phyloP scores from a whole-genome alignment of 2,113 vertebrate species.

The Seriola quinqueradiata region DNA sequence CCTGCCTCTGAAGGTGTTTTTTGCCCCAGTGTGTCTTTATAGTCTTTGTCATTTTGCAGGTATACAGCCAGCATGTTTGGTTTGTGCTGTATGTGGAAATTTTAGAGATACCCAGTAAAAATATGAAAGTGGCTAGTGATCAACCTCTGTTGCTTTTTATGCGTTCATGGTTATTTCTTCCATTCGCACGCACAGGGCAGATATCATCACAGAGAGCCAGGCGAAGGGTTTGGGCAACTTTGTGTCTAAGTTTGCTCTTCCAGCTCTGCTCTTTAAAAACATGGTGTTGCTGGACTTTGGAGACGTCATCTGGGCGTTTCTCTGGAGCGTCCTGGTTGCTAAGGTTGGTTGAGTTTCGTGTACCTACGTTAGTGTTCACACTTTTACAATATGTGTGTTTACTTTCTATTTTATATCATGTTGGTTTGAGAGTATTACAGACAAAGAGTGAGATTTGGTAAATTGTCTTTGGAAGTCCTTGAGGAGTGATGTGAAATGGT shows the following conservation, averaged over 20 bases:
- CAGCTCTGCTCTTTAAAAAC: constrained; percentile 96
- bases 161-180: not conserved
- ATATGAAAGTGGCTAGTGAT: too few relatives aligned
- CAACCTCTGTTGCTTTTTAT: not conserved
- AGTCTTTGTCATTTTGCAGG: too few relatives aligned
- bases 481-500: not conserved
- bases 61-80: too few relatives aligned
- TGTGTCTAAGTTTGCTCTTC: constrained; percentile 96
- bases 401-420: not conserved
- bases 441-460: not conserved
- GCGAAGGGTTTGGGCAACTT: constrained; percentile 96
- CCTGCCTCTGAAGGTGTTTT: not conserved
- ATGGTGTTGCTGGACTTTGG: constrained; percentile 96
- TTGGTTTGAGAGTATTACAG: not conserved
- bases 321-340: constrained; percentile 93
- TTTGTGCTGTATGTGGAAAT: too few relatives aligned
- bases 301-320: constrained; percentile 94
- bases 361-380: not conserved
- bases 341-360: constrained; percentile 72
- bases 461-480: not conserved
- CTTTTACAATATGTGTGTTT: too few relatives aligned
- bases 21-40: not conserved
- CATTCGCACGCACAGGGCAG: constrained; percentile 76
- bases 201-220: constrained; percentile 92
- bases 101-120: not conserved